Evolutionary conservation across 2,797 vertebrate genomes (phyloP), one percentile per base, ranked within the genome.

Genomic region (Simalia tracyae): DNA sequence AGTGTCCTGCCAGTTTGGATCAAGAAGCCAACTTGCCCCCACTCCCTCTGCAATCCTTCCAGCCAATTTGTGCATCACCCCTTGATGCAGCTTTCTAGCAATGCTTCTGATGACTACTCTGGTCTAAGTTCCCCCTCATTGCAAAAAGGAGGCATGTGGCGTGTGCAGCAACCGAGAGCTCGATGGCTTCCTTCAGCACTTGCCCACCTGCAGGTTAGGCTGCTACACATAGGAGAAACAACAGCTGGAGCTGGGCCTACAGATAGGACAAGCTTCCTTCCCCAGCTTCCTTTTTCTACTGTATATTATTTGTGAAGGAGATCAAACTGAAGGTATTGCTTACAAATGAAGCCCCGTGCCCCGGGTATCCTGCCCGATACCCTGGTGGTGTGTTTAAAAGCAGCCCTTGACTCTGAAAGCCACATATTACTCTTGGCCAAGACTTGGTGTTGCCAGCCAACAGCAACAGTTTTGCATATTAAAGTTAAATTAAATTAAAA

Each of bases 401-500:
- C 92, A 88, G 89, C 89, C 89, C 94, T 95, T 91, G 93, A 91
- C 91, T 94, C 68, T 0, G 50, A 95, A 88, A 92, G 28, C 87
- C 89, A 3, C 0, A 0, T 95, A 68, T 96, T 95, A 84, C 89
- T 96, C 92, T 97, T 97, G 96, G 96, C 94, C 1, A n/a, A 31
- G 63, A 81, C 61, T 24, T 1, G 4, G 56, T 0, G 1, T 64
- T 59, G 89, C 50, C 42, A 94, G 94, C 96, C 96, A 96, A 96
- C 86, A 96, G 89, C 92, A 96, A 96, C 94, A 95, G 91, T 91
- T 96, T 95, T 96, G 91, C 88, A 91, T 93, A 96, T 95, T 95
- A 96, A 96, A 96, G 87, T 63, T 93, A 96, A 96, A 97, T 94
- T 95, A 94, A 96, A 96, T 96, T 96, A 95, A 94, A 96, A 96